Evolutionary conservation across 2,113 vertebrate genomes (phyloP).

Genomic region (Nothocercus nigrocapillus): DNA sequence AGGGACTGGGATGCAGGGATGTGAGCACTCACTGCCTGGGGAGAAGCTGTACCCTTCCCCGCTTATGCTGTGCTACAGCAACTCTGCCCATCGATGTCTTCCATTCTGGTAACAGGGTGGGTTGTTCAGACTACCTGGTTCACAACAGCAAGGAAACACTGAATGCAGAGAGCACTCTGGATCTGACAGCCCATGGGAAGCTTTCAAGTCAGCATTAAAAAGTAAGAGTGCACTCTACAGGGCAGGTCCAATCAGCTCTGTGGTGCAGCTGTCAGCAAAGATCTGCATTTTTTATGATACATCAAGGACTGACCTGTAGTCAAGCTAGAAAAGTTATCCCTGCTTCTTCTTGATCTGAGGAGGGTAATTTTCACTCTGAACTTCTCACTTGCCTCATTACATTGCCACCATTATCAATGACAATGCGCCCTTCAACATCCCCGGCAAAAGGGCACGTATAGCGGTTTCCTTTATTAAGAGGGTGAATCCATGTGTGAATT

Average conservation of each 20-base stretch:
- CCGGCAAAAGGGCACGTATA: background rate
- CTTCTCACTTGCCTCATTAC: background rate
- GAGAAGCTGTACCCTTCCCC: background rate
- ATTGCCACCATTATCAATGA: background rate
- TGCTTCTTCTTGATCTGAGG: background rate
- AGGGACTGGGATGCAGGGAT: background rate
- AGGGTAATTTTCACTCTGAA: background rate
- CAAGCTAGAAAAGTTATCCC: background rate
- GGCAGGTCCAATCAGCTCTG: background rate
- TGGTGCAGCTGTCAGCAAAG: background rate
- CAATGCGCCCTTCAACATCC: background rate
- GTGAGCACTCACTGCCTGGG: rapidly evolving
- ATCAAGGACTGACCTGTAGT: background rate
- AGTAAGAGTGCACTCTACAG: background rate
- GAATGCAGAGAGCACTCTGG: rapidly evolving
- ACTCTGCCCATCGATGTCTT: background rate
- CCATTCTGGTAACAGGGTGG: rapidly evolving
- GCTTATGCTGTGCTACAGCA: background rate
- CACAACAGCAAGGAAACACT: rapidly evolving
- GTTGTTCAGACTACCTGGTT: rapidly evolving
- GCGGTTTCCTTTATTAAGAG: background rate
- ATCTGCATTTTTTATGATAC: background rate
- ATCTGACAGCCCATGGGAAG: rapidly evolving
- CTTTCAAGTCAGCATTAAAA: background rate
- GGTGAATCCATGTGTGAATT: background rate